Evolutionary conservation across 2,797 vertebrate genomes (phyloP), one percentile per base, ranked within the genome.

Genomic region (Megalops cyprinoides): DNA sequence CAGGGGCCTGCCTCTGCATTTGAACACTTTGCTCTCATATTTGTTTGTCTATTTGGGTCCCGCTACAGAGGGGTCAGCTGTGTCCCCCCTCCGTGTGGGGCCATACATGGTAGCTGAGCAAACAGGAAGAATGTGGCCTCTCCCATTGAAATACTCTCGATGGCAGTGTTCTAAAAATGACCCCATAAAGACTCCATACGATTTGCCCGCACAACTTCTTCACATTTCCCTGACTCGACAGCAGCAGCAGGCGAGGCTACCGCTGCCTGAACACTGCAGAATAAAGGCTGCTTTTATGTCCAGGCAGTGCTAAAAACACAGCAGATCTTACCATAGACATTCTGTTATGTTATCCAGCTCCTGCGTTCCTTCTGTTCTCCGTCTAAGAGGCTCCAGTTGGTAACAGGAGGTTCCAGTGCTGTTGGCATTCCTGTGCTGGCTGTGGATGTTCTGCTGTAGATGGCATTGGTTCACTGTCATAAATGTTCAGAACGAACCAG

Each of bases 161-260:
- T 51, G 76, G 31, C 31, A 20, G 69, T 23, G 74, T 86, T 90
- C 91, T 93, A 91, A 91, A 93, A 92, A 89, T 91, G 84, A 86
- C 90, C 87, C 85, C 87, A 86, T 89, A 90, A 86, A 86, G 90
- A 53, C 71, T 90, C 67, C 91, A 60, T 76, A 74, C 42, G 84
- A 62, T 78, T 88, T 78, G 69, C 77, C 1, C 42, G 58, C 85
- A 82, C 83, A 84, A 87, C 89, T 86, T 91, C 88, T 89, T 93
- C 91, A 91, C 87, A 91, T 94, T 94, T 91, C 92, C 89, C 83
- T 88, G 86, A 90, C 88, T 89, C 85, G 79, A 89, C 90, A 89
- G 84, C 67, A n/a, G 78, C 67, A 0, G 0, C 80, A 78, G 12
- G 53, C 31, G 78, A 4, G 78, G 18, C 75, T 78, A 76, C 82